phyloP scores from a whole-genome alignment of 2,888 invertebrate genomes.

The Cybosia mesomella region DNA sequence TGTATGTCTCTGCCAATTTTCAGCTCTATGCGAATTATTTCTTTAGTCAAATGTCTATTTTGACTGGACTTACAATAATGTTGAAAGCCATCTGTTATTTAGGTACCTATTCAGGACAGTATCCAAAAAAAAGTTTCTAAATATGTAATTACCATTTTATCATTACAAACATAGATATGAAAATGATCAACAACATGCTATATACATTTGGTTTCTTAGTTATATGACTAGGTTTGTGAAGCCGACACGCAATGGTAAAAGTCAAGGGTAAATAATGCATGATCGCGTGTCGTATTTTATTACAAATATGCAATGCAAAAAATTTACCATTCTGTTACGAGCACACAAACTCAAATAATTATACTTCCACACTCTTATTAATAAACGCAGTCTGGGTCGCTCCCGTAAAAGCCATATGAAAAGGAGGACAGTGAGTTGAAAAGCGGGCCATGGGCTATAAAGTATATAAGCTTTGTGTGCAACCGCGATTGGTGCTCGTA shows the following conservation, averaged over 20 bases:
- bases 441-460: too few relatives aligned
- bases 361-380: neutral
- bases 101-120: neutral
- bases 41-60: too few relatives aligned
- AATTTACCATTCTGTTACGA: neutral
- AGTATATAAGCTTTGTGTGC: too few relatives aligned
- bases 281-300: conserved; percentile 2
- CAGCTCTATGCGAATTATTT: too few relatives aligned
- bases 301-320: neutral
- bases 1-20: too few relatives aligned
- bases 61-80: too few relatives aligned
- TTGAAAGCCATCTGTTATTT: neutral
- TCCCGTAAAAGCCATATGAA: too few relatives aligned
- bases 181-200: neutral
- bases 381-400: neutral
- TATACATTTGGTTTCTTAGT: neutral
- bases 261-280: conserved; percentile 2
- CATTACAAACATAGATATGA: too few relatives aligned
- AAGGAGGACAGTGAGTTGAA: too few relatives aligned
- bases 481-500: too few relatives aligned
- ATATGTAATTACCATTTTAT: neutral
- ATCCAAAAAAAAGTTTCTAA: neutral
- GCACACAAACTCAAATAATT: neutral
- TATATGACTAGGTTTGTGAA: neutral
- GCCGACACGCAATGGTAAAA: conserved; percentile 4